These are phyloP conservation scores for Macropis europaea DNA, from an alignment of 2,888 invertebrate genomes.

Conservation along the genomic window DNA sequence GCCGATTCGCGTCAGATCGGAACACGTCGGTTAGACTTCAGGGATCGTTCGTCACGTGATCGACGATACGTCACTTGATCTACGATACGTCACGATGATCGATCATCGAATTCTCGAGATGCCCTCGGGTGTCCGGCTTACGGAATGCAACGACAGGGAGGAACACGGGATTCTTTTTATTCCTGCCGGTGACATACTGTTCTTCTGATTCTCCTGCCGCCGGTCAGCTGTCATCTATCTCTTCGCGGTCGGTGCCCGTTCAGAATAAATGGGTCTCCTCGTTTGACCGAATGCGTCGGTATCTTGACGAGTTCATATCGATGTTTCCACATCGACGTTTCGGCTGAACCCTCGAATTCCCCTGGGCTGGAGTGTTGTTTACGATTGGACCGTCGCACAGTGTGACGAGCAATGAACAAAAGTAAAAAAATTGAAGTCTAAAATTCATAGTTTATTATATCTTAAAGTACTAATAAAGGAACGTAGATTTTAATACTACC, in stretches of 20 bases:
- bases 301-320: conserved; percentile 18
- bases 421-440: too few relatives aligned
- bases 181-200: conserved; percentile 2
- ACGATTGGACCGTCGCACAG: background rate
- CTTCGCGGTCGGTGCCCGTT: background rate
- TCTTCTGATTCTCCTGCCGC: conserved; percentile 23
- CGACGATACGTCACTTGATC: conserved; percentile 61
- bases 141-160: conserved; percentile 35
- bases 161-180: conserved; percentile 13
- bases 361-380: background rate
- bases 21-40: conserved; percentile 10
- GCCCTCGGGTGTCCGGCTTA: conserved; percentile 38
- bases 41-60: conserved; percentile 47
- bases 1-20: conserved; percentile 25
- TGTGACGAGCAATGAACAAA: too few relatives aligned
- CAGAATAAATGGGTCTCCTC: conserved; percentile 41
- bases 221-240: conserved; percentile 49
- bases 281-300: conserved; percentile 16
- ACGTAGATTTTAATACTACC: too few relatives aligned
- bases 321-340: conserved; percentile 19
- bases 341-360: background rate
- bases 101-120: conserved; percentile 56
- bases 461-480: too few relatives aligned
- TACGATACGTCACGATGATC: conserved; percentile 64
- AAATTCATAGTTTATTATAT: too few relatives aligned